phyloP scores from a whole-genome alignment of 92 coral and sea anemone genomes.

The Zoanthus sansibaricus region DNA sequence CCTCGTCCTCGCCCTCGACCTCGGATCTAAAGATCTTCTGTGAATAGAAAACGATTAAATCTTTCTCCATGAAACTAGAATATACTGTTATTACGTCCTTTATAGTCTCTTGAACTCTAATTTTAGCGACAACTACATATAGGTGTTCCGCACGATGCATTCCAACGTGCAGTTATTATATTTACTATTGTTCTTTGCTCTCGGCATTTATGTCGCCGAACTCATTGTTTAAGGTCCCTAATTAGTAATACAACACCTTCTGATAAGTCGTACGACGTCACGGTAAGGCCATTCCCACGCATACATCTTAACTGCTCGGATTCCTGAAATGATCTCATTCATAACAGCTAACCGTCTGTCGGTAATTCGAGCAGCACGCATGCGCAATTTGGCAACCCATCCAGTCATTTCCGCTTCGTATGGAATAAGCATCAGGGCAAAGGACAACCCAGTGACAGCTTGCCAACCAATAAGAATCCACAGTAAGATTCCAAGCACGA shows the following conservation, averaged over 20 bases:
- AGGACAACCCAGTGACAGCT: slow-evolving; percentile 91
- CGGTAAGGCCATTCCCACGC: slow-evolving; percentile 97
- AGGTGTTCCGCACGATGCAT: too few species aligned
- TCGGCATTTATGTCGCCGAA: too few species aligned
- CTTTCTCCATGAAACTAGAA: too few species aligned
- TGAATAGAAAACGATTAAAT: too few species aligned
- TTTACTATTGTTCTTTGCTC: too few species aligned
- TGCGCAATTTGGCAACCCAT: slow-evolving; percentile 92
- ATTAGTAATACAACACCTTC: slow-evolving; percentile 56
- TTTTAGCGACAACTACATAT: too few species aligned
- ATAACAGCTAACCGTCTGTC: slow-evolving; percentile 89
- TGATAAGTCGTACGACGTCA: slow-evolving; percentile 76
- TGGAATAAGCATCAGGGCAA: slow-evolving; percentile 92
- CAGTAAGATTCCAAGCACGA: slow-evolving; percentile 76
- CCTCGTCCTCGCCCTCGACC: too few species aligned
- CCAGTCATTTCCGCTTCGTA: slow-evolving; percentile 98
- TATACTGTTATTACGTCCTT: too few species aligned
- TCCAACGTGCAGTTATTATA: too few species aligned
- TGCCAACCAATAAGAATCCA: slow-evolving; percentile 96
- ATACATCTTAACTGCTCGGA: slow-evolving; percentile 94
- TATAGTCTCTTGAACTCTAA: too few species aligned
- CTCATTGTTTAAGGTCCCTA: too few species aligned
- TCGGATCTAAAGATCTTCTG: too few species aligned
- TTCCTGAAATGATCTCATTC: slow-evolving; percentile 91
- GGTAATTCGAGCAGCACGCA: slow-evolving; percentile 90